Conservation (phyloP, 2,113 vertebrate genomes). For the Amphiprion ocellaris region DNA sequence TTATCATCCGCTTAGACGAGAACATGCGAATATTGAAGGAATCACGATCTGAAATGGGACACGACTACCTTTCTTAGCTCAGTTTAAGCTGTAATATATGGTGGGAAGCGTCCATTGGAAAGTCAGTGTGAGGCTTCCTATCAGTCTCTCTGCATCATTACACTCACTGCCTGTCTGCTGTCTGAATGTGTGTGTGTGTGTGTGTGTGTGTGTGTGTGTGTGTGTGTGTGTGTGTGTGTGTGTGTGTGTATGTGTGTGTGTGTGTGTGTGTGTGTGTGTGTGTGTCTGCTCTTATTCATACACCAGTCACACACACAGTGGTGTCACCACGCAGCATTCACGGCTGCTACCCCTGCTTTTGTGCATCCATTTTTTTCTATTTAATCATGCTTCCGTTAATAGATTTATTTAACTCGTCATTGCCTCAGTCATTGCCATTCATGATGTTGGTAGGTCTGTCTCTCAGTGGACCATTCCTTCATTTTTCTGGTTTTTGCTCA, state of each 20-base stretch:
- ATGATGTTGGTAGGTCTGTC: background rate
- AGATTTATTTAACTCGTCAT: slow-evolving; percentile 20
- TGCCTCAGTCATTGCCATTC: slow-evolving; percentile 7
- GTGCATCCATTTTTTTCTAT: background rate
- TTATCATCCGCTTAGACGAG: background rate
- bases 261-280: no score
- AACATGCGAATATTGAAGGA: background rate
- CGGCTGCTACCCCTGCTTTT: background rate
- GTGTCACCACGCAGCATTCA: slow-evolving; percentile 2
- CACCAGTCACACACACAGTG: background rate
- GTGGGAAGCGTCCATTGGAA: slow-evolving; percentile 2
- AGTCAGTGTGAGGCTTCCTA: slow-evolving; percentile 25
- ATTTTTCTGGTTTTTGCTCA: background rate
- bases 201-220: background rate
- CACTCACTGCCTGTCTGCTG: slow-evolving; percentile 29
- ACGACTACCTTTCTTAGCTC: slow-evolving; percentile 4
- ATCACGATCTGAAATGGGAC: background rate
- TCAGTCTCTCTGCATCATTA: slow-evolving; percentile 34
- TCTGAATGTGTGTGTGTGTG: background rate
- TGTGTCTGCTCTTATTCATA: slow-evolving; percentile 13
- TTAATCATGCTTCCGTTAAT: background rate
- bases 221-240: slow-evolving; percentile 1
- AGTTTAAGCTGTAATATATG: slow-evolving; percentile 36
- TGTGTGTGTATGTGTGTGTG: no score
- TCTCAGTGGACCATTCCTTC: background rate